Base-by-base conservation (phyloP, 2,113 vertebrate genomes). In the Phoxinus phoxinus region DNA sequence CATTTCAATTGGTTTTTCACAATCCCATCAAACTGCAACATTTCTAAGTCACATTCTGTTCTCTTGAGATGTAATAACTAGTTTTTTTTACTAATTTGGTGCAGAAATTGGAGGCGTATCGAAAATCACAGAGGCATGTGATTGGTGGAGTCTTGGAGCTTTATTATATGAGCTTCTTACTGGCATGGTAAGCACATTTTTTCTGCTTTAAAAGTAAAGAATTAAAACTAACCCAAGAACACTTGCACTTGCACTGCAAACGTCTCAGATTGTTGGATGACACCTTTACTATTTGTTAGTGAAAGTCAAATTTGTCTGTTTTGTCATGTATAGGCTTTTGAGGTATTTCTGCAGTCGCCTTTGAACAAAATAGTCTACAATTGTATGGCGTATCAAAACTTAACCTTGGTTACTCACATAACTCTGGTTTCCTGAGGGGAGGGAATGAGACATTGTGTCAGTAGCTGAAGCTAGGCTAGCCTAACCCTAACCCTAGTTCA, bases 121-220 rank as follows among this genome's bases (percentile, higher is more conserved):
- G 8, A 95, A 96, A 88, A 92, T 95, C 41, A 98, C 96, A 0
- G 96, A 98, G 89, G 97, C 97, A 12, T 97, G 97, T 89, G 98
- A 99, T 89, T 99, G 97, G 96, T 99, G 98, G 98, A 99, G 98
- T 92, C 95, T 99, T 23, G 98, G 98, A 3, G 94, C 96, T 3
- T 93, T 99, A 73, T 87, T 99, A 53, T 99, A 97, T 41, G 98
- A 99, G 83, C 89, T 99, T 90, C 95, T 99, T 83, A 97, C 96
- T 17, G 98, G 97, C 92, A 95, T 89, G 94, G 98, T 99, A 92
- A 96, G 95, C 79, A 46, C 8, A 56, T 0, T 0, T 9, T 41
- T 37, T 15, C 6, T 15, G 37, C 3, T 61, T 41, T 13, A 44
- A 32, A 30, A 35, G 61, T 8, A 25, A 78, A 11, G 11, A 11